phyloP scores from a whole-genome alignment of 2,113 vertebrate species.

The Brachyhypopomus occidentalis region DNA sequence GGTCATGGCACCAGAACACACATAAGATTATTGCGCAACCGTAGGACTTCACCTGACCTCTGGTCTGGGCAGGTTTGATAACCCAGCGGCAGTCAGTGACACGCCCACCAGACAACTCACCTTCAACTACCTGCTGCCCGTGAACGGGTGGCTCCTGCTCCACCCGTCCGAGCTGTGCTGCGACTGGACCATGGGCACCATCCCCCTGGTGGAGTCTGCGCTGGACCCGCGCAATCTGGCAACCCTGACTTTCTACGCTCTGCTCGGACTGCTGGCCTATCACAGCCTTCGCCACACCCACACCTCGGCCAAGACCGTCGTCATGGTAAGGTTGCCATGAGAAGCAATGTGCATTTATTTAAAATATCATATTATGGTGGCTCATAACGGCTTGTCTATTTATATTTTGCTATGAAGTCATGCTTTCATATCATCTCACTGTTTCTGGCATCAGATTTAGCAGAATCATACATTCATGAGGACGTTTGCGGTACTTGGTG shows the following conservation, averaged over 20 bases:
- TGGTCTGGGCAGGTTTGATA: slow-evolving; percentile 85
- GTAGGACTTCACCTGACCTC: neutral
- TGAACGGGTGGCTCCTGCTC: slow-evolving; percentile 95
- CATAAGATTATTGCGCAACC: no score
- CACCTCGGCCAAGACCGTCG: slow-evolving; percentile 88
- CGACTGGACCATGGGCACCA: slow-evolving; percentile 99
- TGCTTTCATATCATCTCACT: no score
- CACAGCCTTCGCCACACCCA: slow-evolving; percentile 85
- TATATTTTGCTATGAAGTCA: no score
- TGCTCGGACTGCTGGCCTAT: slow-evolving; percentile 81
- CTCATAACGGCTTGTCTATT: no score
- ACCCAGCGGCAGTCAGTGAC: slow-evolving; percentile 94
- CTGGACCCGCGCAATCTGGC: slow-evolving; percentile 89
- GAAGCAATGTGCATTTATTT: no score
- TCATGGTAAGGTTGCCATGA: slow-evolving; percentile 83
- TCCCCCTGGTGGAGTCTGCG: slow-evolving; percentile 91
- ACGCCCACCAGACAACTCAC: slow-evolving; percentile 90
- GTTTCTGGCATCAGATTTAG: neutral
- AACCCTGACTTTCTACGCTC: slow-evolving; percentile 85
- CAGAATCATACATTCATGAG: neutral
- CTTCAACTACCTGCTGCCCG: slow-evolving; percentile 96
- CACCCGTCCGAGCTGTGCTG: slow-evolving; percentile 96
- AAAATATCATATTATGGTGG: no score
- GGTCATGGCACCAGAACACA: neutral
- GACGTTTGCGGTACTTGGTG: neutral